Evolutionary conservation across 2,113 vertebrate genomes (phyloP).

Genomic region (Menidia beryllina): DNA sequence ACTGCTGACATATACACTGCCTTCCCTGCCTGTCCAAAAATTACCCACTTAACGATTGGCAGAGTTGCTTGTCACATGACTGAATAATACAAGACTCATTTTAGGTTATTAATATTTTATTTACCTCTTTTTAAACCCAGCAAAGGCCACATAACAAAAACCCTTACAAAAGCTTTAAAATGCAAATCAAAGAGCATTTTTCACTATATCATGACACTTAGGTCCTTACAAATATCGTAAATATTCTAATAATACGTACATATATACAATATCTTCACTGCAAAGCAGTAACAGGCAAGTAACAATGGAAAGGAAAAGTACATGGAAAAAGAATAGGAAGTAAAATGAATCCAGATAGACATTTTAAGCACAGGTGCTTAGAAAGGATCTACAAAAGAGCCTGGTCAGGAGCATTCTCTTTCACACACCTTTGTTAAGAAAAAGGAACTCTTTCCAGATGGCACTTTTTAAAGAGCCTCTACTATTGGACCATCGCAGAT

Average conservation of each 20-base stretch:
- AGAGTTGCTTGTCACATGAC: constrained; percentile 2
- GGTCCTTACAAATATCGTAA: constrained; percentile 5
- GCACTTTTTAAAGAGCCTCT: constrained; percentile 20
- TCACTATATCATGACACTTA: constrained; percentile 6
- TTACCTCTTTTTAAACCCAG: constrained; percentile 17
- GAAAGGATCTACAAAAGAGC: neutral
- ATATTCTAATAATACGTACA: constrained; percentile 37
- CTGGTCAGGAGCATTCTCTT: constrained; percentile 3
- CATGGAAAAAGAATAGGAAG: neutral
- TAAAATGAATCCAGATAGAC: constrained; percentile 1
- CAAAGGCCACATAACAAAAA: constrained; percentile 4
- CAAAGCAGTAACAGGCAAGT: neutral
- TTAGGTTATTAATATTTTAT: constrained; percentile 34
- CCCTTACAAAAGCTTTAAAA: neutral
- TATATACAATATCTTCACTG: constrained; percentile 44
- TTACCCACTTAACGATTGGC: constrained; percentile 18
- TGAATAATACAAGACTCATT: constrained; percentile 14
- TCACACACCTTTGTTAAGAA: neutral
- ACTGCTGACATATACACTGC: constrained; percentile 70
- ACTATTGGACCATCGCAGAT: constrained; percentile 27
- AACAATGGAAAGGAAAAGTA: constrained; percentile 14
- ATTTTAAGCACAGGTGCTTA: neutral
- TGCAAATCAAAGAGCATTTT: constrained; percentile 17
- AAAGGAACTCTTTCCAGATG: neutral
- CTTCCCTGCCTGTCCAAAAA: constrained; percentile 45